phyloP scores from a whole-genome alignment of 2,113 vertebrate genomes.

The Fulica atra region DNA sequence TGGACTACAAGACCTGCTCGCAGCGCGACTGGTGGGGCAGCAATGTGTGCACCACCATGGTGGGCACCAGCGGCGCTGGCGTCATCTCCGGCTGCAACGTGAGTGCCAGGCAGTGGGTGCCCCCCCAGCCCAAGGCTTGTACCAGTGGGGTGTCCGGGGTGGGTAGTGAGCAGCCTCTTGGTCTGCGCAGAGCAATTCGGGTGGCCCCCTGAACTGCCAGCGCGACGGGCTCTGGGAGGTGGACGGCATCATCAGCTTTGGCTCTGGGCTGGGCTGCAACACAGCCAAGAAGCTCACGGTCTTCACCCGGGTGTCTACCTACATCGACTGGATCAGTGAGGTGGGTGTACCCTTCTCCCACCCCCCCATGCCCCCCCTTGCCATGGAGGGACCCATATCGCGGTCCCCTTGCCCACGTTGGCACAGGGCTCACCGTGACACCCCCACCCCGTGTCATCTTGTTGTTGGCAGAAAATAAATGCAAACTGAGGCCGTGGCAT shows the following conservation, averaged over 20 bases:
- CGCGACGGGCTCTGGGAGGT: slow-evolving; percentile 78
- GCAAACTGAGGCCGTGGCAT: accelerated
- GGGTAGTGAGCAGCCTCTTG: accelerated
- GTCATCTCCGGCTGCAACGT: slow-evolving; percentile 86
- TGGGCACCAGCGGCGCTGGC: slow-evolving; percentile 89
- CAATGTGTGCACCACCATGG: slow-evolving; percentile 78
- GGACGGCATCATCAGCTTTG: slow-evolving; percentile 89
- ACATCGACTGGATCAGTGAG: slow-evolving; percentile 83
- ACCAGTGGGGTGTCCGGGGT: background rate
- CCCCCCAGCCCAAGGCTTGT: no score
- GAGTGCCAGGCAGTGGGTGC: slow-evolving; percentile 8
- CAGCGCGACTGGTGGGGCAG: slow-evolving; percentile 83
- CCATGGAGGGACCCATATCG: accelerated
- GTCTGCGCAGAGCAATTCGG: slow-evolving; percentile 86
- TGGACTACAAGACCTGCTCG: slow-evolving; percentile 77
- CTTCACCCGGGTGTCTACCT: slow-evolving; percentile 89
- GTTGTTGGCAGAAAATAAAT: background rate
- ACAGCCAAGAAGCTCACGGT: slow-evolving; percentile 84
- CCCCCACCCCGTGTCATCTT: accelerated
- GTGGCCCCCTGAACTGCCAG: slow-evolving; percentile 90
- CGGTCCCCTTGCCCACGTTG: accelerated
- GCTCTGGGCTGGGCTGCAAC: slow-evolving; percentile 85
- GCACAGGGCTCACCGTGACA: accelerated
- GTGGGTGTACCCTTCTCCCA: slow-evolving; percentile 62
- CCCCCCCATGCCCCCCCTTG: no score